Evolutionary conservation across 2,888 invertebrate genomes (phyloP).

Genomic region (Notocelia uddmanniana): DNA sequence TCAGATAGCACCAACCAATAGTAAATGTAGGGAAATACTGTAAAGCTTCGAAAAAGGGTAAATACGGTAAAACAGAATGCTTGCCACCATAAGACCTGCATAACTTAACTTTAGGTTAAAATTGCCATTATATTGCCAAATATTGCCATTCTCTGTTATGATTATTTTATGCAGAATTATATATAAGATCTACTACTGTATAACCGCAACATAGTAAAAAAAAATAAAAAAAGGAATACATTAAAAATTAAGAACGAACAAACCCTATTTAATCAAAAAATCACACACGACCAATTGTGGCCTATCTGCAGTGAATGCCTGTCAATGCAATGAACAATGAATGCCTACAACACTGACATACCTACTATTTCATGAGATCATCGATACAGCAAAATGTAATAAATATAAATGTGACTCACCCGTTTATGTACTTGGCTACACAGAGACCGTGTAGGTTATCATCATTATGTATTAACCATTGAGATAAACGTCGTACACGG

Average conservation of each 20-base stretch:
- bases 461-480: conserved; percentile 63
- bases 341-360: conserved; percentile 55
- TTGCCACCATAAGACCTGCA: not conserved
- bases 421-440: conserved; percentile 75
- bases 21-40: not conserved
- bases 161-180: not conserved
- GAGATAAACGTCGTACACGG: conserved; percentile 75
- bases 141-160: not conserved
- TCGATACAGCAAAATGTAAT: conserved; percentile 83
- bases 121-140: not conserved
- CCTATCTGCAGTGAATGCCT: no score
- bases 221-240: no score
- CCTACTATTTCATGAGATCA: conserved; percentile 78
- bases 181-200: not conserved
- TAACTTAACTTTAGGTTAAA: not conserved
- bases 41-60: not conserved
- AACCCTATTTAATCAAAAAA: conserved; percentile 8
- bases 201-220: not conserved
- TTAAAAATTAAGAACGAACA: conserved; percentile 6
- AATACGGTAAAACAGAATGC: not conserved
- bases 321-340: conserved; percentile 32
- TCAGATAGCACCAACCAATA: not conserved
- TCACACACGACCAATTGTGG: conserved; percentile 21
- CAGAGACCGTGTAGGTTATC: conserved; percentile 83
- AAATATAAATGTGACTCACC: conserved; percentile 87